Percentiles rank a stretch among this genome's conserved stretches.
phyloP scores from a whole-genome alignment of 92 coral and sea anemone species.

The Parazoanthus swiftii region DNA sequence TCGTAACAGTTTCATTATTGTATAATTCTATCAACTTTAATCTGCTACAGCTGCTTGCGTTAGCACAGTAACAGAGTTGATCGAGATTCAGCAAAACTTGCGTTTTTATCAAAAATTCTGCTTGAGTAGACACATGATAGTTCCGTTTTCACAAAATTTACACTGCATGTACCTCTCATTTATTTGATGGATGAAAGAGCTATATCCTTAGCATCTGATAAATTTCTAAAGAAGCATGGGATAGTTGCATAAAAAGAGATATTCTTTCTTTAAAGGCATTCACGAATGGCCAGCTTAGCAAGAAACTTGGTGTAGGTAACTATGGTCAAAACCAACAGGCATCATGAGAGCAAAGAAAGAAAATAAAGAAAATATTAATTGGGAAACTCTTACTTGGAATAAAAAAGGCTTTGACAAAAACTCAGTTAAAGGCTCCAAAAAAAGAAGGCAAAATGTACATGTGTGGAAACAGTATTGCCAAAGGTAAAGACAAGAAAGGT shows the following conservation, averaged over 20 bases:
- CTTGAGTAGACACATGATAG: too few species aligned
- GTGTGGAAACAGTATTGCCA: slow-evolving; percentile 25
- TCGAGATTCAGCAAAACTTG: too few species aligned
- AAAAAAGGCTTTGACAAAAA: too few species aligned
- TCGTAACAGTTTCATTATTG: not conserved
- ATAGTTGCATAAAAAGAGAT: slow-evolving; percentile 46
- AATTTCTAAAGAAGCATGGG: slow-evolving; percentile 28
- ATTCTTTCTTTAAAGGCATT: slow-evolving; percentile 8
- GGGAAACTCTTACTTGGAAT: slow-evolving; percentile 31
- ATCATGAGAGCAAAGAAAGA: slow-evolving; percentile 19
- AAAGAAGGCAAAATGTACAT: slow-evolving; percentile 19
- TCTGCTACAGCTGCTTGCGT: too few species aligned
- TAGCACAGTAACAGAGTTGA: too few species aligned
- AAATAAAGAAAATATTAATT: not conserved
- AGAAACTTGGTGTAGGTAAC: not conserved
- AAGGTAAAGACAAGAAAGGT: slow-evolving; percentile 41
- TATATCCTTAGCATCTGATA: slow-evolving; percentile 36
- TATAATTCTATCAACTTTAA: not conserved
- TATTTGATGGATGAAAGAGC: slow-evolving; percentile 47
- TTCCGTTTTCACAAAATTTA: not conserved
- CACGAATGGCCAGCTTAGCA: slow-evolving; percentile 13
- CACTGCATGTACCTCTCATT: not conserved
- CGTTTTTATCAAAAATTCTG: too few species aligned
- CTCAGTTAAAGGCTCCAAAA: slow-evolving; percentile 29
- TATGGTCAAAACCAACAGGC: not conserved